Percentiles rank a stretch among this genome's conserved stretches.
phyloP scores from a whole-genome alignment of 92 coral and sea anemone genomes.

The Blastomussa wellsi region DNA sequence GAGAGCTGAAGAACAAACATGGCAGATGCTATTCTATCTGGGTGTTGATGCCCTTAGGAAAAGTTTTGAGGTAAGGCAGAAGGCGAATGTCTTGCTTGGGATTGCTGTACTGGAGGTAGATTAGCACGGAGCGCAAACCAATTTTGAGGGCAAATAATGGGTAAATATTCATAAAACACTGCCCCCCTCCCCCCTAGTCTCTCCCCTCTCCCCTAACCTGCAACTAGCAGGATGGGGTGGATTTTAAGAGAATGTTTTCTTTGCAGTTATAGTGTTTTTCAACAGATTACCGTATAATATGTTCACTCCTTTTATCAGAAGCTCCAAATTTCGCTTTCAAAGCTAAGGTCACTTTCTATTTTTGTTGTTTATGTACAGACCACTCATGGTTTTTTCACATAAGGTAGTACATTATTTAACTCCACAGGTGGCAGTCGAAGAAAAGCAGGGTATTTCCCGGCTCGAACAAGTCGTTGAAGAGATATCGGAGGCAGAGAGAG shows the following conservation, averaged over 20 bases:
- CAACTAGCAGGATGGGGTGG: neutral
- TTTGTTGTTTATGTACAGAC: neutral
- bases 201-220: too few species aligned
- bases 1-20: slow-evolving; percentile 95
- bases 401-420: neutral
- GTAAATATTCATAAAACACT: neutral
- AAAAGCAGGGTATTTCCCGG: slow-evolving; percentile 93
- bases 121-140: neutral
- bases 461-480: slow-evolving; percentile 98
- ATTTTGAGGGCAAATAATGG: neutral
- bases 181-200: too few species aligned
- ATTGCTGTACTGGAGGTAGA: neutral
- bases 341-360: neutral
- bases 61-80: slow-evolving; percentile 83
- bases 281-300: too few species aligned
- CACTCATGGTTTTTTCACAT: neutral
- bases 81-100: neutral
- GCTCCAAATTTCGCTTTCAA: neutral
- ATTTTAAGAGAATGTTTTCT: neutral
- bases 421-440: slow-evolving; percentile 86
- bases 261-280: too few species aligned
- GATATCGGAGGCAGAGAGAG: slow-evolving; percentile 92
- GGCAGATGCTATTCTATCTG: slow-evolving; percentile 98
- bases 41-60: slow-evolving; percentile 94
- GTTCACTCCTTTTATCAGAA: too few species aligned